Evolutionary conservation across 2,113 vertebrate genomes (phyloP), one percentile per base, ranked within the genome.

Genomic region (Vimba vimba): DNA sequence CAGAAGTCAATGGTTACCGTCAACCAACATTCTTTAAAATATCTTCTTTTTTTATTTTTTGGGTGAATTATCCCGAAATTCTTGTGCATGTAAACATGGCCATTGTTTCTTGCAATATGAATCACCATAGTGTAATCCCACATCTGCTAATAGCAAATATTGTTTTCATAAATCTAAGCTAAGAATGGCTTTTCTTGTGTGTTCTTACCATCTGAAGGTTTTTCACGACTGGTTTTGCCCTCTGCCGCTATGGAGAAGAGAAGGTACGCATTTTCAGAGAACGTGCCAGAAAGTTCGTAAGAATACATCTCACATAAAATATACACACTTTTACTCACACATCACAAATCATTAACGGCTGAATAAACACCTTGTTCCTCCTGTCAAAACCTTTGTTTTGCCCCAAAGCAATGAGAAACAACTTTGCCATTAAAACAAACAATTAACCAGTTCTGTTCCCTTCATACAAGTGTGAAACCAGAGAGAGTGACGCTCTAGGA

Each of bases 211-310:
- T 95, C 93, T 50, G 94, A 94, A 59, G 94, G 94, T 89, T 83
- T 39, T 95, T 95, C 79, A 96, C 91, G 74, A 95, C 95, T 7
- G 94, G 96, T 62, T 94, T 94, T 87, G 97, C 98, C 96, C 96
- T 98, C 87, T 95, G 97, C 93, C 96, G 97, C 98, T 99, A 93
- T 59, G 86, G 94, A 81, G 85, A 85, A 30, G 73, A 94, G 9
- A 87, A 86, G 79, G 90, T 19, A 74, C 11, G 23, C 36, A 60
- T 74, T 86, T 87, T n/a, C 55, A 73, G 50, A 43, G n/a, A 43
- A 23, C 10, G 4, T 25, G 23, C 27, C 27, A 66, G 60, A 17
- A 30, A 27, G 27, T 68, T 55, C 33, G 1, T 36, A 79, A 52
- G n/a, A 66, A 64, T 19, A 12, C 50, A 55, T 39, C 17, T 15